phyloP scores from a whole-genome alignment of 2,888 invertebrate species.

The Agrilus cyanescens region DNA sequence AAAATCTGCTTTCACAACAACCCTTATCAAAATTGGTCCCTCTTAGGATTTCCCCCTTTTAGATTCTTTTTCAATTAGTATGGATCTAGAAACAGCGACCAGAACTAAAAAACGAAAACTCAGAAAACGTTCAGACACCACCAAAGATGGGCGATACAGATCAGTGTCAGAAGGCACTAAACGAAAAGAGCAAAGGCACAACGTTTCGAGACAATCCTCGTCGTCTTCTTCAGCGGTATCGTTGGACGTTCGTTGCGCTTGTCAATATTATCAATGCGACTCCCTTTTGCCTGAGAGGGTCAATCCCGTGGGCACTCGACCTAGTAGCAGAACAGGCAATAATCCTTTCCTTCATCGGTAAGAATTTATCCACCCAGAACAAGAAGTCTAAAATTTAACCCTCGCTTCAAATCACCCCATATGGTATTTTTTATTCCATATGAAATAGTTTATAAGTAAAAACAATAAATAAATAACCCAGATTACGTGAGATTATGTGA shows the following conservation, averaged over 20 bases:
- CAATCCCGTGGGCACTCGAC: constrained; percentile 48
- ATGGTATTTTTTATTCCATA: no score
- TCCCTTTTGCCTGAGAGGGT: constrained; percentile 63
- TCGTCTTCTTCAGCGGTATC: constrained; percentile 50
- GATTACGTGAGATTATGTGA: no score
- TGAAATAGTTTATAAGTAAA: no score
- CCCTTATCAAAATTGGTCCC: no score
- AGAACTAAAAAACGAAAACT: constrained; percentile 7
- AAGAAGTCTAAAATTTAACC: no score
- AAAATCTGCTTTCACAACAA: no score
- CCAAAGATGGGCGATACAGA: constrained; percentile 30
- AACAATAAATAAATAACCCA: no score
- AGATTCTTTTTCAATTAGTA: no score
- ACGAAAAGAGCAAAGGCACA: constrained; percentile 44
- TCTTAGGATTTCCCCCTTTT: no score
- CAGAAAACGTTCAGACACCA: constrained; percentile 5
- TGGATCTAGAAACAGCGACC: not conserved
- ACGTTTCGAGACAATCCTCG: constrained; percentile 60
- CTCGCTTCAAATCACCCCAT: no score
- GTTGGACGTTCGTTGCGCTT: constrained; percentile 73
- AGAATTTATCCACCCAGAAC: constrained; percentile 2
- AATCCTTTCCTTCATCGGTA: constrained; percentile 12
- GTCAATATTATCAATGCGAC: constrained; percentile 75
- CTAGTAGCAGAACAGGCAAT: constrained; percentile 19
- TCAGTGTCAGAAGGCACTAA: constrained; percentile 59